These are phyloP conservation scores for Corythucha ciliata DNA, from an alignment of 2,888 invertebrate genomes.

Conservation along the genomic window DNA sequence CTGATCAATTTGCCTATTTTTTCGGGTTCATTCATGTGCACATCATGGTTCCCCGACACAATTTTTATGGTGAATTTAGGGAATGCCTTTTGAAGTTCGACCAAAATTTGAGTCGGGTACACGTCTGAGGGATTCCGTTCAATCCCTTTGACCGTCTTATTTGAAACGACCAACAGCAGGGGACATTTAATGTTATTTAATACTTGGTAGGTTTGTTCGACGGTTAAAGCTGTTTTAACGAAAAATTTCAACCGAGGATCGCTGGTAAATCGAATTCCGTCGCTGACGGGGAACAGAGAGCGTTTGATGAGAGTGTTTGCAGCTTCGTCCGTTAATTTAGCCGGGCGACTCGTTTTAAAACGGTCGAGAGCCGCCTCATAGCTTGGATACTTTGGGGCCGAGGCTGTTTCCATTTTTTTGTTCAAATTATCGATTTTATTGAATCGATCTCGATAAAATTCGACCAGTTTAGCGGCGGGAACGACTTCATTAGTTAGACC, in stretches of 20 bases:
- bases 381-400: conserved; percentile 35
- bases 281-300: conserved; percentile 25
- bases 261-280: conserved; percentile 36
- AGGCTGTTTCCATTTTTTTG: conserved; percentile 21
- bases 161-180: conserved; percentile 31
- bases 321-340: conserved; percentile 32
- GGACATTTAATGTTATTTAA: conserved; percentile 30
- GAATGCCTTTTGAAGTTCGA: conserved; percentile 20
- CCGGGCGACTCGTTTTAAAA: conserved; percentile 29
- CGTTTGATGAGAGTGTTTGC: conserved; percentile 33
- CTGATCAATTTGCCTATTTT: conserved; percentile 27
- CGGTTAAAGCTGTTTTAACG: conserved; percentile 28
- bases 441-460: conserved; percentile 29
- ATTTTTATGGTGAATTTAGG: conserved; percentile 24
- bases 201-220: conserved; percentile 32
- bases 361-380: conserved; percentile 32
- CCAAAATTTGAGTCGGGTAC: conserved; percentile 16
- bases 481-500: conserved; percentile 34
- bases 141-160: conserved; percentile 24
- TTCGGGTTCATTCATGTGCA: conserved; percentile 35
- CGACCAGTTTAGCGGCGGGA: conserved; percentile 26
- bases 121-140: conserved; percentile 11
- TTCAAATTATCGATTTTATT: conserved; percentile 34
- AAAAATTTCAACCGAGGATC: conserved; percentile 38
- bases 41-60: conserved; percentile 35